Base-by-base conservation (phyloP, 2,888 invertebrate species). In the Tenthredo notha region DNA sequence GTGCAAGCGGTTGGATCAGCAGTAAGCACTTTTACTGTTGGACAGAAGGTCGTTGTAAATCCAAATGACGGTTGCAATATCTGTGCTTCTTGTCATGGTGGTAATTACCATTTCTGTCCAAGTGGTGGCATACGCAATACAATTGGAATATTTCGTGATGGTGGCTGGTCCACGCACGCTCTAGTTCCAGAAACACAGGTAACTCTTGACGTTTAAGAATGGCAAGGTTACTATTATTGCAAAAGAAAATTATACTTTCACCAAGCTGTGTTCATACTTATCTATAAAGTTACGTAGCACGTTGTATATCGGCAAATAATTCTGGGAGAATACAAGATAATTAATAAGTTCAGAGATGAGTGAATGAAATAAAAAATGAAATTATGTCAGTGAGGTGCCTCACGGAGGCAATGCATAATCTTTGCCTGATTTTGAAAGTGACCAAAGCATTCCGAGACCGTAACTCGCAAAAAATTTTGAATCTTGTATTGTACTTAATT, bases 141-240 rank as follows among this genome's bases (percentile, higher is more conserved):
- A 0, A 93, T 96, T 0, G 97, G 97, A 0, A 96, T 97, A 83
- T 96, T 93, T 91, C 93, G 92, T 40, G 94, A 97, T 86, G 97
- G 97, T 0, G 97, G 96, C 40, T 97, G 96, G 96, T 95, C 96
- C 0, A 95, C 96, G 86, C 96, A 95, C 89, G 94, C 94, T n/a
- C 77, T 94, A 25, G 95, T 95, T 0, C 96, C 96, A 0, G 95
- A 95, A 84, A 91, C 91, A 0, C 96, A 96, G 92, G 96, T 96
- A 2, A 95, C 94, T 88, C 94, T 88, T 9, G 7, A 47, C 21
- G 10, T 21, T 43, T 10, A 47, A 74, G 12, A 54, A 9, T 33
- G 18, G 6, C 18, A 18, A 25, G 33, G 15, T 9, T 21, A 54
- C 7, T 25, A 25, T 50, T 21, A 9, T 9, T 47, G 40, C 25